Percentiles rank a stretch among this genome's conserved stretches.
These are phyloP conservation scores for Copsychus sechellarum DNA, from an alignment of 2,113 vertebrate genomes.

Conservation along the genomic window DNA sequence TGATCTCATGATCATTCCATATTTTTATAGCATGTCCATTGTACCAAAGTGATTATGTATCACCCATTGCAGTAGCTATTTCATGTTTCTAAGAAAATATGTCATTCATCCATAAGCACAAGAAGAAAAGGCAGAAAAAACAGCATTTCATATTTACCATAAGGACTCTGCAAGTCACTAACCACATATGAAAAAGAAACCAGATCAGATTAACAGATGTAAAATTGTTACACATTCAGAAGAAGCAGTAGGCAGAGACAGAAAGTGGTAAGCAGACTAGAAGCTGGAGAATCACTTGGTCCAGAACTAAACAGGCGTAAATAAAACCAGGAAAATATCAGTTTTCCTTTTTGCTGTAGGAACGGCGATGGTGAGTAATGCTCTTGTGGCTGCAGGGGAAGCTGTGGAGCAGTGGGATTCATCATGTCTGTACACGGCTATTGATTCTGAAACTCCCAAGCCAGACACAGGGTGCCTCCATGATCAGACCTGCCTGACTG, in stretches of 20 bases:
- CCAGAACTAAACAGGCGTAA: background rate
- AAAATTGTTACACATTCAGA: background rate
- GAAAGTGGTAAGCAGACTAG: background rate
- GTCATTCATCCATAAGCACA: background rate
- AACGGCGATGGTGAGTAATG: background rate
- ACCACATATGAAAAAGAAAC: background rate
- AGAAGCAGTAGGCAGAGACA: background rate
- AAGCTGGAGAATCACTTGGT: background rate
- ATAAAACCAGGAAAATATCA: background rate
- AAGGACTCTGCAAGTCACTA: background rate
- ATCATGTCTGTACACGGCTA: rapidly evolving
- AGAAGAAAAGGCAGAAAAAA: background rate
- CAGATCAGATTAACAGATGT: background rate
- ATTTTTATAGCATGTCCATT: background rate
- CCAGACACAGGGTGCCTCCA: background rate
- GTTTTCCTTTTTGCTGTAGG: background rate
- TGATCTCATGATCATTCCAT: background rate
- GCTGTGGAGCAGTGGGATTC: background rate
- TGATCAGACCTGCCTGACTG: background rate
- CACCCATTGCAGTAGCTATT: background rate
- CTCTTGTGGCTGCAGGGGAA: rapidly evolving
- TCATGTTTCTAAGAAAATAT: background rate
- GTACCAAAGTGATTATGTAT: background rate
- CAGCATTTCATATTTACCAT: background rate
- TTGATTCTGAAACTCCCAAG: background rate